These are phyloP conservation scores for Temnothorax longispinosus DNA, from an alignment of 1,140 invertebrate genomes.

Conservation along the genomic window DNA sequence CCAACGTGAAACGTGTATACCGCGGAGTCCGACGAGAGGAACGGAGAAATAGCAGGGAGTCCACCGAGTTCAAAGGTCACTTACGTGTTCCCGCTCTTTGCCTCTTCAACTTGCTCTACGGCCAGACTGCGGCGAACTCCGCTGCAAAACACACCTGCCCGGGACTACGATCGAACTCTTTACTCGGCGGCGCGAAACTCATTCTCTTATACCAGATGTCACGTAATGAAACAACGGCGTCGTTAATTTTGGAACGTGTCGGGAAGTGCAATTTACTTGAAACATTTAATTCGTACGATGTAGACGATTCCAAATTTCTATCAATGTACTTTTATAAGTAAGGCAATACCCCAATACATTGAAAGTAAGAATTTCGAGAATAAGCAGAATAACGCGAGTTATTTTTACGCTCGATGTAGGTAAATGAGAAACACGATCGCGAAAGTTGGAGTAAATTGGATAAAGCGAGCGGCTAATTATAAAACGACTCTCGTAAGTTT, in stretches of 20 bases:
- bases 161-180: constrained; percentile 76
- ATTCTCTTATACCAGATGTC: constrained; percentile 63
- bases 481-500: constrained; percentile 39
- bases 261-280: not conserved
- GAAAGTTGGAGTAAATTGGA: constrained; percentile 37
- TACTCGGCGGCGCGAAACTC: constrained; percentile 72
- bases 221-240: constrained; percentile 45
- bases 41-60: constrained; percentile 72
- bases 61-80: constrained; percentile 75
- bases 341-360: not conserved
- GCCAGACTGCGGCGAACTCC: constrained; percentile 33
- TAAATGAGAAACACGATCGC: not conserved
- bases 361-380: not conserved
- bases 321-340: not conserved
- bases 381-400: constrained; percentile 17
- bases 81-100: constrained; percentile 78
- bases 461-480: constrained; percentile 49
- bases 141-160: constrained; percentile 77
- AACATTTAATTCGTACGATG: not conserved
- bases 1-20: constrained; percentile 53
- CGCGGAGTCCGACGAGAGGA: constrained; percentile 32
- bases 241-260: constrained; percentile 16
- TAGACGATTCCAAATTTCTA: not conserved
- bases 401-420: constrained; percentile 20
- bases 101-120: constrained; percentile 42